Evolutionary conservation across 2,113 vertebrate species (phyloP), one percentile per base, ranked within the genome.

Genomic region (Terrapene triunguis): DNA sequence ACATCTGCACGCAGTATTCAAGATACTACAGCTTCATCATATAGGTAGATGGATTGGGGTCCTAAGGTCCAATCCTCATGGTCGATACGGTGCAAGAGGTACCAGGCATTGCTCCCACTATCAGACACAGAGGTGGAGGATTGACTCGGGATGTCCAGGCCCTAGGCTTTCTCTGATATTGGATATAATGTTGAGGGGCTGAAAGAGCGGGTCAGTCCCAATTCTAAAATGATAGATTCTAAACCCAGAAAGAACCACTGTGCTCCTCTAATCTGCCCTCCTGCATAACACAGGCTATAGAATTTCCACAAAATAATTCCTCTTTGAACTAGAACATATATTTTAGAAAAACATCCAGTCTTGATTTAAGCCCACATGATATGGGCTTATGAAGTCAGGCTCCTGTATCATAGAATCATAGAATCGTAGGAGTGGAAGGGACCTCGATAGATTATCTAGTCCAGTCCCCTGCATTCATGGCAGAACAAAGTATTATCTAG

Each of bases 401-500:
- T 35, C 27, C 59, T 16, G 32, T 32, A 32, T 65, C 59, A 27
- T 24, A 25, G 55, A 57, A 32, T 65, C 59, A 27, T 24, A 25
- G 55, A 57, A 57, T 57, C 1, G 24, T 57, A 57, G 24, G 22
- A 24, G 4, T 57, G 9, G 55, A 9, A 57, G 55, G 24, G 55
- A 57, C 55, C 55, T 57, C 10, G 24, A 25, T 10, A 57, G 22
- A 54, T 54, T 54, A 54, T 57, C 55, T 57, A 57, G 55, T 57
- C 55, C 24, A 57, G 24, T 57, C 22, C 10, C 24, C 24, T 57
- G 55, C 55, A 25, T 24, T 57, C 55, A 57, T 57, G 24, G 4
- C 24, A 57, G 5, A 10, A 57, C 24, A 27, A 69, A 79, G 44
- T 27, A 19, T 11, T 91, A 54, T 47, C 65, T 76, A 0, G 0